Evolutionary conservation across 1,140 invertebrate genomes (phyloP), one percentile per base, ranked within the genome.

Genomic region (Megalopta genalis): DNA sequence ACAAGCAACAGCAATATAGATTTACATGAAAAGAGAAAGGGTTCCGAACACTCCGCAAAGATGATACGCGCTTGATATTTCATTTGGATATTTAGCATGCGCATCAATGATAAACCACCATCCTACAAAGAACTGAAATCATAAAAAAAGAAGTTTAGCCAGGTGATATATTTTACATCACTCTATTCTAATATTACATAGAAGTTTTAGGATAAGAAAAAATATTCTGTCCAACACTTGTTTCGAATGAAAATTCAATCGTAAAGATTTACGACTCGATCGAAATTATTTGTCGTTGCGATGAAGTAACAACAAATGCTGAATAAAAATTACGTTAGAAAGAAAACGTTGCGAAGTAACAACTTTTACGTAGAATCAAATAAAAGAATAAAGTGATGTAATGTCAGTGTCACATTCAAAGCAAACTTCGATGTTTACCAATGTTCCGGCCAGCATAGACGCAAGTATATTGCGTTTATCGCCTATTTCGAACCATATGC

Each of bases 81-180:
- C 94, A 75, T 93, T 92, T 7, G 97, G 95, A 91, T 97, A 97
- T 8, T 95, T 95, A 10, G 96, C 95, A 76, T 97, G 96, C 32
- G 98, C 97, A 94, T 99, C 98, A 89, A 99, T 99, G 67, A 99
- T 96, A 68, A 99, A 95, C 99, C 99, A 99, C 98, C 99, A 99
- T 52, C 98, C 99, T 79, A 95, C 93, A 87, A 98, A 99, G 93
- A 99, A 99, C 98, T 98, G 90, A 60, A 94, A 94, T 86, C 46
- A 9, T 6, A 12, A 21, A 57, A 66, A 18, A 21, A n/a, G 9
- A 57, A 57, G 54, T n/a, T 57, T 54, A 21, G 21, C 5, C 5
- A 16, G 16, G 6, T 3, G 18, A 54, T 5, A 42, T 42, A 10
- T 42, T 4, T 7, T 42, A 42, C 7, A 1, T 49, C 46, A 4